A percentile compares a stretch with the other conserved stretches of the same genome.
These are phyloP conservation scores for Leucozona laternaria DNA, from an alignment of 2,888 invertebrate genomes.

Conservation along the genomic window DNA sequence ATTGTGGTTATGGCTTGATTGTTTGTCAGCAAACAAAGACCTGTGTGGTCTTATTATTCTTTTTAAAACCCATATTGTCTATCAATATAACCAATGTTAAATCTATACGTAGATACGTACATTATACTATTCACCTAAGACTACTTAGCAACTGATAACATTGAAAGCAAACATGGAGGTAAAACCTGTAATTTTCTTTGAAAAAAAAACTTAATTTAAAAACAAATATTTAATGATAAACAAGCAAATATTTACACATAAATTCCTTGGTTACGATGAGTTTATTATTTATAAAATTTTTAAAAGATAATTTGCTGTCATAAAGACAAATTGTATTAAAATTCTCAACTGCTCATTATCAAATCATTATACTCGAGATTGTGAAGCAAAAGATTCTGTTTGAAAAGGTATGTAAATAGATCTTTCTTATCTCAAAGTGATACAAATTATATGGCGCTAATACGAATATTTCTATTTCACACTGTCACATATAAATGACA, in stretches of 20 bases:
- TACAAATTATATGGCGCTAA: neutral
- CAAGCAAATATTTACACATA: neutral
- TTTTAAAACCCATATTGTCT: neutral
- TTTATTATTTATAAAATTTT: neutral
- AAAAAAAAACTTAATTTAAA: neutral
- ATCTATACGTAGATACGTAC: neutral
- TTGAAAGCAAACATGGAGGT: neutral
- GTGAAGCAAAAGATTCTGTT: neutral
- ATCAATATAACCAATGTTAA: neutral
- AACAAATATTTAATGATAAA: neutral
- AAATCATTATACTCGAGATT: neutral
- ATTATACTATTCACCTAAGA: neutral
- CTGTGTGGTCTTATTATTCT: neutral
- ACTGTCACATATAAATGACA: too few species aligned
- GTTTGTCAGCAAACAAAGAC: neutral
- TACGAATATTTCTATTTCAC: neutral
- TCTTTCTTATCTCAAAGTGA: neutral
- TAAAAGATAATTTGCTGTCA: neutral
- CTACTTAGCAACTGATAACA: neutral
- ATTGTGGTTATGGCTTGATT: too few species aligned
- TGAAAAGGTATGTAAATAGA: too few species aligned
- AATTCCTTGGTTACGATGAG: neutral
- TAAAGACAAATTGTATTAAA: neutral
- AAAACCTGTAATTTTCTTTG: neutral
- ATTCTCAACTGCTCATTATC: too few species aligned